Evolutionary conservation across 2,888 invertebrate genomes (phyloP).

Genomic region (Leptinotarsa peninsularis): DNA sequence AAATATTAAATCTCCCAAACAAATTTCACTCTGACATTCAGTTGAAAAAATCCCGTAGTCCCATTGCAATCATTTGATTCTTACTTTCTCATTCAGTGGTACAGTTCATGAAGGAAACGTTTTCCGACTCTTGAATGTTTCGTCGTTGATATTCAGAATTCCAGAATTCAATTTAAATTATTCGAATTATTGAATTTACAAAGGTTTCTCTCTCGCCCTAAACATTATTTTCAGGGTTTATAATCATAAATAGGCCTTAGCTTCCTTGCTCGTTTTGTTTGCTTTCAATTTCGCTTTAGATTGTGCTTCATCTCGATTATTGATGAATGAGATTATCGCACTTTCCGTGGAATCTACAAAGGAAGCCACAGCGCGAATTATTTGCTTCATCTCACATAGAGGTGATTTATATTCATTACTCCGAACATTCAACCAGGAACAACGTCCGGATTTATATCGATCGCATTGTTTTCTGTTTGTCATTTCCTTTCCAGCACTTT

Average conservation of each 20-base stretch:
- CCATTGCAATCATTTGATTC: no score
- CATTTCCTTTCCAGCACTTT: neutral
- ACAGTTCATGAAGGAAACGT: no score
- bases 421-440: neutral
- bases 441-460: neutral
- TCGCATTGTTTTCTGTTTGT: neutral
- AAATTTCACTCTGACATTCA: no score
- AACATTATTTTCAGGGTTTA: neutral
- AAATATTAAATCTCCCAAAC: no score
- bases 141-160: no score
- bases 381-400: neutral
- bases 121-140: no score
- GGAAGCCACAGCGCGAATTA: neutral
- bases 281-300: neutral
- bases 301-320: neutral
- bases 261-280: neutral
- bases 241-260: neutral
- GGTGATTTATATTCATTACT: neutral
- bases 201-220: neutral
- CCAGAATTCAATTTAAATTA: no score
- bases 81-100: no score
- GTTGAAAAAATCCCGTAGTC: no score
- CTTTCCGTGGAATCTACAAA: neutral
- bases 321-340: constrained; percentile 3
- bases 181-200: neutral